Base-by-base conservation (phyloP, 2,888 invertebrate genomes). In the Lepidocyrtinus sp. region DNA sequence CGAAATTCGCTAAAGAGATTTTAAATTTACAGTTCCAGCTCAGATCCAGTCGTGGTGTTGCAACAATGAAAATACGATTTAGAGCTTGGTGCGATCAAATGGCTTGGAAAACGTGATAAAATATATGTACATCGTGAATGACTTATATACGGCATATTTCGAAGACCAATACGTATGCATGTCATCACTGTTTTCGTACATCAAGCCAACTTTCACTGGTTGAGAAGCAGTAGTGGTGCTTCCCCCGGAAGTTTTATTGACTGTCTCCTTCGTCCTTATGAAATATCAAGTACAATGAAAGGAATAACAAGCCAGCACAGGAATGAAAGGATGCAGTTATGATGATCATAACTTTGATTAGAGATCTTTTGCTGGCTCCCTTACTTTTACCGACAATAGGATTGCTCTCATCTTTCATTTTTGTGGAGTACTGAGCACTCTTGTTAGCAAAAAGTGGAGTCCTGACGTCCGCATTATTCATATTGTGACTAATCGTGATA, bases 311-410 rank as follows among this genome's bases (percentile, higher is more conserved):
- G 75, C 69, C 69, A 75, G 69, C 36, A 7, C 12, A 36, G 36
- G 36, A 36, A 36, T 36, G 12, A 36, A 36, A 15, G 55, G 7
- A n/a, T 55, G 55, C 9, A 55, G 55, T n/a, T n/a, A 55, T 17
- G 55, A 55, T 71, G 76, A 64, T 76, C 71, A 45, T 70, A 76
- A 76, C 70, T 76, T 69, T 76, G 75, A 76, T 76, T 76, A 70
- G 70, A 45, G 63, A 75, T 69, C 36, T 36, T 36, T 36, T 36
- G 36, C 5, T 36, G 36, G 5, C 12, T 12, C 12, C 12, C 12
- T 36, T 36, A 36, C 36, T 36, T 36, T 36, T 12, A 36, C 36
- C 12, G 36, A 12, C 12, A 36, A 36, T 36, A 36, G 5, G 36
- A 36, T 36, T 36, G 36, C 5, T 36, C 36, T 7, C 36, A 36